Percentiles rank a stretch among this genome's conserved stretches.
Evolutionary conservation across 2,113 vertebrate species (phyloP).

Genomic region (Muntiacus reevesi): DNA sequence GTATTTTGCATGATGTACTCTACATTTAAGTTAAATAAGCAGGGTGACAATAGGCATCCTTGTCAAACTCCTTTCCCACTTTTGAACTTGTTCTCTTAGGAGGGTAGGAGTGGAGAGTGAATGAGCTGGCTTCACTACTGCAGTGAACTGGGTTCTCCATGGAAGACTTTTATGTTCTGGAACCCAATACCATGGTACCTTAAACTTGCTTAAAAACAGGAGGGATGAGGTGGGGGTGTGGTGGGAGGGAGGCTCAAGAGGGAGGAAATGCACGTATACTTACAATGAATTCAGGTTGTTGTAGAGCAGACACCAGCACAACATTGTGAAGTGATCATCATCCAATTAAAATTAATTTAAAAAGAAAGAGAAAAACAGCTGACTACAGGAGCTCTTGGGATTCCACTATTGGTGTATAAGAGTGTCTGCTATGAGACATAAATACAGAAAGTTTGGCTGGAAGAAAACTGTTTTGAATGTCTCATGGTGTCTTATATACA

Average conservation of each 20-base stretch:
- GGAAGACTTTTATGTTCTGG: not conserved
- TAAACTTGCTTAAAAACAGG: not conserved
- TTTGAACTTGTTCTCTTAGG: not conserved
- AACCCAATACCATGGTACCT: not conserved
- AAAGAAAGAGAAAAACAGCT: not conserved
- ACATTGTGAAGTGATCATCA: not conserved
- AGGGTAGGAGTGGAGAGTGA: not conserved
- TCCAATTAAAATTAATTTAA: not conserved
- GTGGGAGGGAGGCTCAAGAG: not conserved
- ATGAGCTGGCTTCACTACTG: not conserved
- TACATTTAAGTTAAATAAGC: not conserved
- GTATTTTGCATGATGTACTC: not conserved
- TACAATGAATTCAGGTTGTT: not conserved
- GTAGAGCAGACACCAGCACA: not conserved
- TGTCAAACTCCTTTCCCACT: not conserved
- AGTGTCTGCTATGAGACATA: not conserved
- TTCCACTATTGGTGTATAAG: not conserved
- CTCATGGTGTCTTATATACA: not conserved
- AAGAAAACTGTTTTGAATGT: not conserved
- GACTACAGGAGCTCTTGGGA: not conserved
- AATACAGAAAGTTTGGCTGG: not conserved
- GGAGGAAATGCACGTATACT: fast-evolving
- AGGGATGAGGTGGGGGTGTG: not conserved
- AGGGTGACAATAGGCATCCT: not conserved
- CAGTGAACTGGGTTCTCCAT: not conserved